Conservation (phyloP, 2,797 vertebrate species). For the Anguilla marmorata region DNA sequence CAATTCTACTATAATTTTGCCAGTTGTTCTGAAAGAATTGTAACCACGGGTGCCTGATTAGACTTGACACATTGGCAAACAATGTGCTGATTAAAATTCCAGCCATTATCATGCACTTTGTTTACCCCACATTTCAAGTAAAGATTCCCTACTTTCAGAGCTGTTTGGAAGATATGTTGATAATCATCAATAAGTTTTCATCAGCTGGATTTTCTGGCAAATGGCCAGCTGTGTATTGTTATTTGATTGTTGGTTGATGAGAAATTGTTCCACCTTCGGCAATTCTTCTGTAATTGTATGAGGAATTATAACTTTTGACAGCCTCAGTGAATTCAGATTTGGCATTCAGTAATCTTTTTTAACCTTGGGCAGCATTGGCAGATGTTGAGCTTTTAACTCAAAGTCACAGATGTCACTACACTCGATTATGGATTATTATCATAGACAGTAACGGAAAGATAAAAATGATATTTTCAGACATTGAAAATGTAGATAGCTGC, state of each 20-base stretch:
- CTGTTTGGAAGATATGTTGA: background rate
- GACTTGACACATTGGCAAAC: constrained; percentile 50
- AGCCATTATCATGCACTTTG: constrained; percentile 36
- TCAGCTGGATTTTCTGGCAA: background rate
- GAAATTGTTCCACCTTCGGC: background rate
- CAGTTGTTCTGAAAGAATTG: constrained; percentile 31
- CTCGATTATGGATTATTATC: background rate
- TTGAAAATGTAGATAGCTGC: background rate
- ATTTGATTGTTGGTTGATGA: constrained; percentile 5
- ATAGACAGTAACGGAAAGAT: background rate
- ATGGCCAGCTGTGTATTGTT: background rate
- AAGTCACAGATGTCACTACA: background rate
- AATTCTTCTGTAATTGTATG: background rate
- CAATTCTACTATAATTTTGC: background rate
- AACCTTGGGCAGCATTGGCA: background rate
- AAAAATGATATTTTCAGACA: background rate
- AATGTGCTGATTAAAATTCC: constrained; percentile 51
- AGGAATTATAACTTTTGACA: background rate
- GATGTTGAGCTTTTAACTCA: background rate
- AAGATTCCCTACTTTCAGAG: background rate
- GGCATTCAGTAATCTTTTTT: background rate
- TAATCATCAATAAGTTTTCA: constrained; percentile 28
- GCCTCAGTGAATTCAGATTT: background rate
- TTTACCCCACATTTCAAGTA: constrained; percentile 21
- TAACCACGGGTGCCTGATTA: constrained; percentile 38